Evolutionary conservation across 2,797 vertebrate species (phyloP).

Genomic region (Dicrostonyx torquatus): DNA sequence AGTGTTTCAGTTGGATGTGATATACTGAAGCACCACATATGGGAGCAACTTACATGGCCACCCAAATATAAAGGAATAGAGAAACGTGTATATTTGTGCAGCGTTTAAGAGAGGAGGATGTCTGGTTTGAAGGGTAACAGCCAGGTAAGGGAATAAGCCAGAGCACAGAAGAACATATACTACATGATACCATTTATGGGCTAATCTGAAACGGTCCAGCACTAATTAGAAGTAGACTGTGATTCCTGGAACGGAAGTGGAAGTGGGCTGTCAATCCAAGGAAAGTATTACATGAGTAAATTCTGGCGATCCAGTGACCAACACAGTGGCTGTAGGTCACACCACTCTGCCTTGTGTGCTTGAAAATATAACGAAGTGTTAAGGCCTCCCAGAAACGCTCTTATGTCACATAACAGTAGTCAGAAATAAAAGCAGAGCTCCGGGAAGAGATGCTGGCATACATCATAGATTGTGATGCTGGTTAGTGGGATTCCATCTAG

Average conservation of each 20-base stretch:
- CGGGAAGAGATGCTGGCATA: background rate
- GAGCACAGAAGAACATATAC: background rate
- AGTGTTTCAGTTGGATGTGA: background rate
- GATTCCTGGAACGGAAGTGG: background rate
- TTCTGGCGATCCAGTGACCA: background rate
- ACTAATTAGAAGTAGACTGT: background rate
- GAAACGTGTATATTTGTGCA: background rate
- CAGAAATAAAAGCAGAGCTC: background rate
- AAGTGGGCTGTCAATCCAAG: background rate
- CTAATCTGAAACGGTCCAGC: background rate
- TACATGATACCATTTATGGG: background rate
- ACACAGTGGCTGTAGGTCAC: background rate
- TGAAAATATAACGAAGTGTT: background rate
- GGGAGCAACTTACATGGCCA: background rate
- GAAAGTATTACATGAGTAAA: background rate
- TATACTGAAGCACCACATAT: background rate
- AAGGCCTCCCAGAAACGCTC: background rate
- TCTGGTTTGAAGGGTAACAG: background rate
- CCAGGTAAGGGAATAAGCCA: background rate
- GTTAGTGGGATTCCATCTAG: background rate
- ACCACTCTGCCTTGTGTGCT: background rate
- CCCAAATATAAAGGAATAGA: background rate
- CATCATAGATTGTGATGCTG: background rate
- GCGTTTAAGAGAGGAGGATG: background rate
- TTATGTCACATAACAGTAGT: background rate